phyloP scores from a whole-genome alignment of 2,888 invertebrate genomes.

The Nomada fucata region DNA sequence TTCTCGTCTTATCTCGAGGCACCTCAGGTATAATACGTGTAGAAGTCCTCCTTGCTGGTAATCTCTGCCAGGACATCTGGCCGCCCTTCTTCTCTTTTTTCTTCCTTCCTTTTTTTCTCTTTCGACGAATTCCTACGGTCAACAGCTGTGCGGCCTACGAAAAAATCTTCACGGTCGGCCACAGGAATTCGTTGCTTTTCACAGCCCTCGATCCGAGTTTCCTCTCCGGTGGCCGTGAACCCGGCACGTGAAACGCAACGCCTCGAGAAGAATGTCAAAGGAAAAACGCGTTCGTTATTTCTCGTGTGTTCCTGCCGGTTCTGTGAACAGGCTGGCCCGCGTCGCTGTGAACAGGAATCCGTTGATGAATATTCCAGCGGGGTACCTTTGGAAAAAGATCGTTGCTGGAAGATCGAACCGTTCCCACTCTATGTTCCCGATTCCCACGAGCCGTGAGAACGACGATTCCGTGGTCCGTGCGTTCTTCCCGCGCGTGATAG shows the following conservation, averaged over 20 bases:
- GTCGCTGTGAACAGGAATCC: slow-evolving; percentile 26
- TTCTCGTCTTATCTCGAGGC: slow-evolving; percentile 55
- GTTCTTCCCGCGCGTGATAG: slow-evolving; percentile 67
- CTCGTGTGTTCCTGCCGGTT: neutral
- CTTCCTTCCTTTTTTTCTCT: slow-evolving; percentile 29
- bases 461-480: slow-evolving; percentile 61
- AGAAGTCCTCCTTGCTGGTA: slow-evolving; percentile 34
- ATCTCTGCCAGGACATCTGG: slow-evolving; percentile 55
- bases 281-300: slow-evolving; percentile 41
- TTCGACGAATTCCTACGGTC: slow-evolving; percentile 46
- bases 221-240: slow-evolving; percentile 7
- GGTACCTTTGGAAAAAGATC: slow-evolving; percentile 58
- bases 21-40: slow-evolving; percentile 48
- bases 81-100: slow-evolving; percentile 26
- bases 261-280: slow-evolving; percentile 29
- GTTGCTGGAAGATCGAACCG: slow-evolving; percentile 43
- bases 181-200: slow-evolving; percentile 46
- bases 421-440: slow-evolving; percentile 36
- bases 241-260: slow-evolving; percentile 21
- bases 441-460: slow-evolving; percentile 69
- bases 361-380: slow-evolving; percentile 66
- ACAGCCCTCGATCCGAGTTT: slow-evolving; percentile 22
- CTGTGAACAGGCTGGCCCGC: slow-evolving; percentile 16
- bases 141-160: slow-evolving; percentile 15
- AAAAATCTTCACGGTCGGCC: slow-evolving; percentile 28